These are phyloP conservation scores for Gorsachius goisagi DNA, from an alignment of 2,113 vertebrate genomes.

Conservation along the genomic window DNA sequence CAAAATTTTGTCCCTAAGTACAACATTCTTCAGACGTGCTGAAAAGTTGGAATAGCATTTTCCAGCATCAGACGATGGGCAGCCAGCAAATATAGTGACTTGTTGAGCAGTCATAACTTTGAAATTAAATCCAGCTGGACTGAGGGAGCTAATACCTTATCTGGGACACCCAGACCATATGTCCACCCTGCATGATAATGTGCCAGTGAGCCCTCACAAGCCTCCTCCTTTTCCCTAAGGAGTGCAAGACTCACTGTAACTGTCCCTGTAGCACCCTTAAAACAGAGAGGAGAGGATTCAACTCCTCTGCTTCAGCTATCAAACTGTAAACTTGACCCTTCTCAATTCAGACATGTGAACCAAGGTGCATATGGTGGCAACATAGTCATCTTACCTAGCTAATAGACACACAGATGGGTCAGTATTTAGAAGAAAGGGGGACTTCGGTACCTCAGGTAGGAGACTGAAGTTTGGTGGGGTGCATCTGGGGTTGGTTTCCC, in stretches of 20 bases:
- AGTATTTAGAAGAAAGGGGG: not conserved
- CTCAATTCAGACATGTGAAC: not conserved
- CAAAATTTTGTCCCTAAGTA: not conserved
- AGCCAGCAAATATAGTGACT: not conserved
- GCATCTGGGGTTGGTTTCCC: not conserved
- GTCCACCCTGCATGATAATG: not conserved
- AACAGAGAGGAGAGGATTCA: not conserved
- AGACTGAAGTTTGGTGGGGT: not conserved
- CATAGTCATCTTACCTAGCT: not conserved
- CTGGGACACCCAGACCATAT: not conserved
- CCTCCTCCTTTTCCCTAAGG: not conserved
- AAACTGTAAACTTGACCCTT: not conserved
- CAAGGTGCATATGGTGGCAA: not conserved
- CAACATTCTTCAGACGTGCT: not conserved
- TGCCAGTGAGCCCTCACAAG: not conserved
- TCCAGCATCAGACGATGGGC: not conserved
- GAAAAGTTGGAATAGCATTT: not conserved
- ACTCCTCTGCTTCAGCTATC: not conserved
- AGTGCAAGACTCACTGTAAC: not conserved
- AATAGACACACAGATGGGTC: not conserved
- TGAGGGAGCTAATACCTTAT: not conserved
- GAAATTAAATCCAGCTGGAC: not conserved
- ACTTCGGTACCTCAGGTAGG: not conserved
- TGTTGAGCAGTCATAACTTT: not conserved
- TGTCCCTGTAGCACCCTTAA: not conserved